These are phyloP conservation scores for Holothuria scabra DNA, from an alignment of 53 echinoderm and acorn worm genomes.

Conservation along the genomic window DNA sequence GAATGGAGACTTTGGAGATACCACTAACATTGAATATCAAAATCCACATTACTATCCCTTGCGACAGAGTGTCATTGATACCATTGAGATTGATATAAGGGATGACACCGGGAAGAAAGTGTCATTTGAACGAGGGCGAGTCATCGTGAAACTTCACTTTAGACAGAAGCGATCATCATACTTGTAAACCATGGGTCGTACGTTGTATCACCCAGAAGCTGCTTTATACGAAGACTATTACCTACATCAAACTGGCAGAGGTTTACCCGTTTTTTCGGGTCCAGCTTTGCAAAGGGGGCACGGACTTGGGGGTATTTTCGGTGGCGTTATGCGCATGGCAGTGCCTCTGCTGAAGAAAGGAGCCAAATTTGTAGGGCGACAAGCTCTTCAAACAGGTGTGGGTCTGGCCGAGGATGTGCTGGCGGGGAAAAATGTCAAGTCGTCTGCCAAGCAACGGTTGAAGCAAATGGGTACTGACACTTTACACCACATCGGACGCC, in stretches of 20 bases:
- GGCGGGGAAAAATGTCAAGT: too few relatives aligned
- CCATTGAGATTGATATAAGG: conserved; percentile 55
- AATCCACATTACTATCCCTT: conserved; percentile 56
- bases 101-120: conserved; percentile 58
- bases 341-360: conserved; percentile 56
- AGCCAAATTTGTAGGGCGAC: conserved; percentile 27
- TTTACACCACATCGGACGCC: too few relatives aligned
- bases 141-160: conserved; percentile 74
- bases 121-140: conserved; percentile 61
- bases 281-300: conserved; percentile 49
- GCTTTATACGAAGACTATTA: conserved; percentile 14
- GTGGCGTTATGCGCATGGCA: conserved; percentile 38
- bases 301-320: conserved; percentile 50
- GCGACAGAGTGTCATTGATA: conserved; percentile 50
- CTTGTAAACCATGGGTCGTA: not conserved
- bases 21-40: too few relatives aligned
- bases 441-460: not conserved
- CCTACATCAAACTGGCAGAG: conserved; percentile 42
- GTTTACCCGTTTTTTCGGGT: conserved; percentile 50
- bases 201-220: not conserved
- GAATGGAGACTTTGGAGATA: conserved; percentile 40
- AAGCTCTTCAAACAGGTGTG: conserved; percentile 20
- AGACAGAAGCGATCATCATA: too few relatives aligned
- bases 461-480: too few relatives aligned
- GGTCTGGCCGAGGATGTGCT: too few relatives aligned